Evolutionary conservation across 2,888 invertebrate genomes (phyloP), one percentile per base, ranked within the genome.

Genomic region (Neoaliturus tenellus): DNA sequence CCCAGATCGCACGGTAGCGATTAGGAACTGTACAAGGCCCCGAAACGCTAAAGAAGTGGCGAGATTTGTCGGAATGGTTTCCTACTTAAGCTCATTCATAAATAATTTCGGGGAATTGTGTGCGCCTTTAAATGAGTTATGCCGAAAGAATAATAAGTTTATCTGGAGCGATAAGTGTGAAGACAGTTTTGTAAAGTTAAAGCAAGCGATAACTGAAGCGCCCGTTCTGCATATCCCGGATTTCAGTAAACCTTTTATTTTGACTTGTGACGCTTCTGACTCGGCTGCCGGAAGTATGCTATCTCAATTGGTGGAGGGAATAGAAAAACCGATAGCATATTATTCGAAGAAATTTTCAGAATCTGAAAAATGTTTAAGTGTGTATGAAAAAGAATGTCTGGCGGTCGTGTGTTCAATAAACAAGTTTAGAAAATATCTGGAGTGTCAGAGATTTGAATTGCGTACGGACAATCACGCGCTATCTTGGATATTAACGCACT

Each of bases 21-120:
- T 81, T 41, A 23, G 44, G 39, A 31, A 67, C 25, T 41, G 25
- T n/a, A 44, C 81, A 5, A 17, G n/a, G 17, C 67, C 81, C n/a
- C 39, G 41, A 44, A 33, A 41, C 33, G n/a, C 67, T 1, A 62
- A 81, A 39, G 67, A 31, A 25, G 58, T 81, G 0, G 28, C 62
- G 17, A 25, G 62, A 4, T 81, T 81, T 81, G 39, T 81, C 12
- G 80, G 80, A 23, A 81, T 81, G 80, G 25, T 23, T 5, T 39
- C 33, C 5, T 81, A 55, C 20, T 81, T 67, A n/a, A n/a, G n/a
- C n/a, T n/a, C n/a, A n/a, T 75, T 44, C 23, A 75, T 75, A 4
- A 23, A 4, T 3, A 75, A 81, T 28, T 55, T 39, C 23, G 28
- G 62, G 10, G 41, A 55, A 14, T 35, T 81, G 14, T 62, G 62